phyloP scores from a whole-genome alignment of 2,888 invertebrate species.

The Drosophila mayaguana region DNA sequence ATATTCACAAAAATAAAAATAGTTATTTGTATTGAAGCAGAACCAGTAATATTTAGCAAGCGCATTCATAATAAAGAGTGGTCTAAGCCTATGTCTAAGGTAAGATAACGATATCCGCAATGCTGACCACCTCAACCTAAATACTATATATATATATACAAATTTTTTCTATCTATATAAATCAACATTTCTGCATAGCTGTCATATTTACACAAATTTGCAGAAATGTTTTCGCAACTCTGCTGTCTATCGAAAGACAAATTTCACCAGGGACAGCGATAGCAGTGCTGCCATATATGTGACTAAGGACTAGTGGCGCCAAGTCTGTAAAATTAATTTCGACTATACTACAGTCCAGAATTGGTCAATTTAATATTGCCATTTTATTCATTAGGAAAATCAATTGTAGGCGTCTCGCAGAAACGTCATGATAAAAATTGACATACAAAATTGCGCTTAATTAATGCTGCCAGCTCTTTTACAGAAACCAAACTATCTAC shows the following conservation, averaged over 20 bases:
- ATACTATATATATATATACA: not conserved
- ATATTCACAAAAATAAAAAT: conserved; percentile 2
- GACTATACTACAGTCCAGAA: not conserved
- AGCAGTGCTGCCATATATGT: conserved; percentile 11
- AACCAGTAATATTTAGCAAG: conserved; percentile 8
- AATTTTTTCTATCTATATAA: not conserved
- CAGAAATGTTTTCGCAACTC: conserved; percentile 10
- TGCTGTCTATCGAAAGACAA: conserved; percentile 12
- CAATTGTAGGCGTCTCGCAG: not conserved
- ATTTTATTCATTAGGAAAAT: not conserved
- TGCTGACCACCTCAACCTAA: conserved; percentile 13
- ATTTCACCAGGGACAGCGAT: conserved; percentile 20
- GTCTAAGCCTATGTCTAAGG: conserved; percentile 36
- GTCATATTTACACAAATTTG: not conserved
- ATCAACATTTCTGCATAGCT: not conserved
- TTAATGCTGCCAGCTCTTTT: not conserved
- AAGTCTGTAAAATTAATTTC: not conserved
- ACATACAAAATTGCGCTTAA: not conserved
- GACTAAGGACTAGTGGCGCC: not conserved
- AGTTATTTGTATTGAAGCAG: conserved; percentile 11
- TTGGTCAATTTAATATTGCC: not conserved
- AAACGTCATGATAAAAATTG: not conserved
- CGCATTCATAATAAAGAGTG: conserved; percentile 27
- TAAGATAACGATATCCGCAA: conserved; percentile 30
- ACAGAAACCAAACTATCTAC: not conserved